A percentile compares a stretch with the other conserved stretches of the same genome.
phyloP scores from a whole-genome alignment of 2,797 vertebrate species.

The Onychomys arenicola region DNA sequence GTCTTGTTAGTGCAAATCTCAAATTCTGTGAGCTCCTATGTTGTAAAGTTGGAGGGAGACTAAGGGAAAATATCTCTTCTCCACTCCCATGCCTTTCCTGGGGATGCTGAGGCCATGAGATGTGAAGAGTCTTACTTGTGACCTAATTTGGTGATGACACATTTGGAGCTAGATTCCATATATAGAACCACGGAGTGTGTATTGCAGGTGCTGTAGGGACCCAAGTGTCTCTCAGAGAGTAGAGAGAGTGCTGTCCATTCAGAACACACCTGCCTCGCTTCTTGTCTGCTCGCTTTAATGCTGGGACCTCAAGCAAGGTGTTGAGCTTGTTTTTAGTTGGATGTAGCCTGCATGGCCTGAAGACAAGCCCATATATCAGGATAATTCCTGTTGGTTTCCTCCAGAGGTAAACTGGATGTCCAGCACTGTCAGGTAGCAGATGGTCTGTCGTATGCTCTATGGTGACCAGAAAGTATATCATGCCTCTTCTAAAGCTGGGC shows the following conservation, averaged over 20 bases:
- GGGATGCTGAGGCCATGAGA: neutral
- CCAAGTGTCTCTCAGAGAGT: neutral
- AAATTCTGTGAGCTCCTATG: neutral
- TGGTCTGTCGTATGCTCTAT: neutral
- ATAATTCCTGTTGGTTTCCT: neutral
- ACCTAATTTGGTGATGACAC: neutral
- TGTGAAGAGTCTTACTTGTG: neutral
- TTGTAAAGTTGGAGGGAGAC: slow-evolving; percentile 23
- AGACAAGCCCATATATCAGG: neutral
- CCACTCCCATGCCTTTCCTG: neutral
- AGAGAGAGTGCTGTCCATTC: neutral
- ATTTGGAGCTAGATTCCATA: neutral
- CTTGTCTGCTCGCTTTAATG: neutral
- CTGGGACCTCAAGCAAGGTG: neutral
- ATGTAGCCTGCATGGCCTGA: neutral
- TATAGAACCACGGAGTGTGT: neutral
- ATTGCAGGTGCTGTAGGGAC: neutral
- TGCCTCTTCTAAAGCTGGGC: neutral
- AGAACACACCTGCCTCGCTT: neutral
- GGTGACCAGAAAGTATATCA: neutral
- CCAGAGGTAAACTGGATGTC: neutral
- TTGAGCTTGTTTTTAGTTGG: slow-evolving; percentile 24
- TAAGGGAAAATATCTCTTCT: neutral
- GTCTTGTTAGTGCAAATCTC: slow-evolving; percentile 33
- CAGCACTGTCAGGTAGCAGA: neutral